phyloP scores from a whole-genome alignment of 2,888 invertebrate species.

The Ectobius pallidus region DNA sequence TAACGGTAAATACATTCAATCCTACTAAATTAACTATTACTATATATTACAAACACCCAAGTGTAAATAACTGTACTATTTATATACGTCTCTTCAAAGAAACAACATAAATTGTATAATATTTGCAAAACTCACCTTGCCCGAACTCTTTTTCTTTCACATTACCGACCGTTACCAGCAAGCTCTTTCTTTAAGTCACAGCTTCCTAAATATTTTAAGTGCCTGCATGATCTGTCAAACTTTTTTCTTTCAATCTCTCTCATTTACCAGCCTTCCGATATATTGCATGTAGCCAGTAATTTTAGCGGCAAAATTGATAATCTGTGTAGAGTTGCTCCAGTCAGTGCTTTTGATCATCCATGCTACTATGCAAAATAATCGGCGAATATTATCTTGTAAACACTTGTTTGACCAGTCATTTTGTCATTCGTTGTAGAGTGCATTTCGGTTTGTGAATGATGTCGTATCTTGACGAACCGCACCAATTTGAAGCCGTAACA shows the following conservation, averaged over 20 bases:
- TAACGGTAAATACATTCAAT: constrained; percentile 28
- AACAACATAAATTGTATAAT: constrained; percentile 28
- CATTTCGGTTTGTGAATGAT: not conserved
- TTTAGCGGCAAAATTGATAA: not conserved
- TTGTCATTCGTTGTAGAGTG: not conserved
- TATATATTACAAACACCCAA: not conserved
- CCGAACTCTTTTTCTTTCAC: constrained; percentile 79
- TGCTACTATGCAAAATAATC: not conserved
- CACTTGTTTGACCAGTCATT: not conserved
- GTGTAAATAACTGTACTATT: not conserved
- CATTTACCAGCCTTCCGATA: not conserved
- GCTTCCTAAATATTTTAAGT: constrained; percentile 25
- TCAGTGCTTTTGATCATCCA: not conserved
- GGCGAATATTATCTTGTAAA: not conserved
- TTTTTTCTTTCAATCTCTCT: not conserved
- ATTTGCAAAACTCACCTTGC: constrained; percentile 66
- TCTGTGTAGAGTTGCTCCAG: not conserved
- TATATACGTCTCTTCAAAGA: constrained; percentile 35
- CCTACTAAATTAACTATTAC: not conserved
- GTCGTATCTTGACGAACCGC: too few relatives aligned
- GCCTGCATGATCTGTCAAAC: constrained; percentile 19
- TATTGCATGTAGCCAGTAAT: not conserved
- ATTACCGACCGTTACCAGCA: constrained; percentile 64
- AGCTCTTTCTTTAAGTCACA: constrained; percentile 20
- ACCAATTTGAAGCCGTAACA: too few relatives aligned